Evolutionary conservation across 1,140 invertebrate species (phyloP), one percentile per base, ranked within the genome.

Genomic region (Andrena cerasifolii): DNA sequence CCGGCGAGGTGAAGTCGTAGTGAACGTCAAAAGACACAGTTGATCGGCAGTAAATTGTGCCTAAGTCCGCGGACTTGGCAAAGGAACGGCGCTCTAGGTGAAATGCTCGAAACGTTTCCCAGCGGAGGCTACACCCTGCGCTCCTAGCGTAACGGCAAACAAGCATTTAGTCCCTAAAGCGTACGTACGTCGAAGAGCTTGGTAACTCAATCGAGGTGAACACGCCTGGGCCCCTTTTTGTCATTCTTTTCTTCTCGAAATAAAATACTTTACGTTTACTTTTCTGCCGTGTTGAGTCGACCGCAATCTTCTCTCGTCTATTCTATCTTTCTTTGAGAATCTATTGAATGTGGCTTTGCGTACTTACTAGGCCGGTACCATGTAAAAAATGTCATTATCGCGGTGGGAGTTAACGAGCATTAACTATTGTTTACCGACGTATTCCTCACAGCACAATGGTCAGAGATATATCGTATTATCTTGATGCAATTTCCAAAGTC

Each of bases 1-100:
- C 84, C 0, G 79, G 58, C n/a, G 79, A 85, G 56, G 65, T 82
- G 12, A 88, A 88, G 54, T 91, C 91, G 87, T 92, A 92, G 91
- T 91, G 66, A 86, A 86, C 21, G 61, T 71, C 68, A 26, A 40
- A 65, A 2, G 2, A 28, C 12, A 66, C 18, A 3, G 40, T 67
- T 47, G n/a, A 51, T 73, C 49, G 28, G 63, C 6, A n/a, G 16
- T 24, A 54, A 58, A 53, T 62, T 26, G 8, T 62, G 40, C 47
- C 54, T 76, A 54, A 56, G 49, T 73, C 21, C 8, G 14, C 56
- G 26, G 63, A 65, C 54, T 72, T 82, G 76, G 14, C 58, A 43
- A 31, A 54, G 43, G n/a, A 72, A 53, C 36, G 72, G 83, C 63
- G 65, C 78, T 77, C 40, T 54, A 76, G 47, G 53, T 79, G 74